phyloP scores from a whole-genome alignment of 1,140 invertebrate genomes.

The Platyscapa corneri region DNA sequence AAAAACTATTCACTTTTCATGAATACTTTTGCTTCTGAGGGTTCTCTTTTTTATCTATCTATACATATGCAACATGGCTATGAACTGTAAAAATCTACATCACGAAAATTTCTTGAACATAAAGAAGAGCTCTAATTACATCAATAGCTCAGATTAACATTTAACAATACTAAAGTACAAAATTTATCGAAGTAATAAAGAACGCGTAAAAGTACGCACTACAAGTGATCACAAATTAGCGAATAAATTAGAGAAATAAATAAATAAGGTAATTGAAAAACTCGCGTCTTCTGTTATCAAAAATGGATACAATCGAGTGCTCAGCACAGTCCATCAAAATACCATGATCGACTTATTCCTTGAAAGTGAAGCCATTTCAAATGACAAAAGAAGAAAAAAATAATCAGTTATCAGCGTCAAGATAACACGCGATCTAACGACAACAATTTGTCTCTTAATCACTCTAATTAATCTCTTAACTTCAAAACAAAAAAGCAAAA shows the following conservation, averaged over 20 bases:
- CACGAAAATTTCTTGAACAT: background rate
- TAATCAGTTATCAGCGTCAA: background rate
- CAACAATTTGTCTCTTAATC: background rate
- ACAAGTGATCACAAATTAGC: background rate
- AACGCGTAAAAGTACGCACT: background rate
- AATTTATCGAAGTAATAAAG: background rate
- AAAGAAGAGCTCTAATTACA: background rate
- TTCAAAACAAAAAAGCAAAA: background rate
- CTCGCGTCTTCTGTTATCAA: background rate
- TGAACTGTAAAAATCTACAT: background rate
- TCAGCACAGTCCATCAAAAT: background rate
- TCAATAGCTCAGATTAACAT: background rate
- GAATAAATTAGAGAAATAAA: background rate
- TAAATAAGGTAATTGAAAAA: background rate
- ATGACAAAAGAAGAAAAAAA: background rate
- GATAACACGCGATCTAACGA: background rate
- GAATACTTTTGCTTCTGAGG: background rate
- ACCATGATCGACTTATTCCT: background rate
- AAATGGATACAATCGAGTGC: background rate
- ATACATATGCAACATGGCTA: background rate
- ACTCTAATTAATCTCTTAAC: background rate
- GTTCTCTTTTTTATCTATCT: background rate
- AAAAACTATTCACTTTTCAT: background rate
- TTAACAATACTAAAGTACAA: background rate
- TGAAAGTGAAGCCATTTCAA: background rate